Base-by-base conservation (phyloP, 2,113 vertebrate species). In the Phaethornis superciliosus region DNA sequence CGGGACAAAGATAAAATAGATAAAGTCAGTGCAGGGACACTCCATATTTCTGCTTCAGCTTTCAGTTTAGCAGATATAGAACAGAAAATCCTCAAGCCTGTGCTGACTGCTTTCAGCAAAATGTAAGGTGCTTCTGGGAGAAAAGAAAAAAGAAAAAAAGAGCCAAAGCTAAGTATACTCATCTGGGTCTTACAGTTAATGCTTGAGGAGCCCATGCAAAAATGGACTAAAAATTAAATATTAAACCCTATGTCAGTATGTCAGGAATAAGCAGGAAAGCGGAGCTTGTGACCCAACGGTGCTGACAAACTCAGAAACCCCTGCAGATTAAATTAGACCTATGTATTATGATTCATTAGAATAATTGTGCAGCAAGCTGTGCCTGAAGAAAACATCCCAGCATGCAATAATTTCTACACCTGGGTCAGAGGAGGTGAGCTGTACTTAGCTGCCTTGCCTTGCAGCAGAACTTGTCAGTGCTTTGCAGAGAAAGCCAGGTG, bases 401-500 rank as follows among this genome's bases (percentile, higher is more conserved):
- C 90, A 68, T 75, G 77, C 69, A 84, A 84, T 80, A 78, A 86
- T 90, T 93, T 93, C 92, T 89, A 35, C 56, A 83, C 80, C 49
- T 67, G 77, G 94, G 94, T 94, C 88, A 96, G 26, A 74, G 88
- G 83, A 96, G 95, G 95, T 81, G 51, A 96, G 58, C 56, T 86
- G 51, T 49, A 88, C 69, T 68, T 44, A n/a, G 64, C 3, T 49
- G 52, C 81, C 68, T 75, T 81, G 33, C 92, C 83, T 59, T 68
- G 76, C 75, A 79, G 68, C 35, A 90, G 52, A 90, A 49, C n/a
- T 78, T 59, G 11, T 44, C 0, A 4, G 33, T 64, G 56, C 17
- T 76, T 60, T 56, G n/a, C 52, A 86, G 79, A 83, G 71, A 83
- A 88, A 91, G 56, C 22, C 85, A 86, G 32, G 27, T 46, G 27